Base-by-base conservation (phyloP, 2,797 vertebrate species). In the Etheostoma nigrum region DNA sequence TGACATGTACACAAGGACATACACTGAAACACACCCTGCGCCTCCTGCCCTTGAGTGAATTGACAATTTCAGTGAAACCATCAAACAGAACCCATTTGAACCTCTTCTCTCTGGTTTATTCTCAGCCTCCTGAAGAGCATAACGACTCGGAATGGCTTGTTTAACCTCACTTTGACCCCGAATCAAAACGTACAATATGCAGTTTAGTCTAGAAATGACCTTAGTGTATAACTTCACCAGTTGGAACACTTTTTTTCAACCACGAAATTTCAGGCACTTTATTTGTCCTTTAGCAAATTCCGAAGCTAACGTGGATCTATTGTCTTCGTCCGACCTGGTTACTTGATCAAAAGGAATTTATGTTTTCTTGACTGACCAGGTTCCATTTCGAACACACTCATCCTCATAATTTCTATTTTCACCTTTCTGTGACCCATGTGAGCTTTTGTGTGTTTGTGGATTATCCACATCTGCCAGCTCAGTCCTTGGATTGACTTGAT, bases 91-190 rank as follows among this genome's bases (percentile, higher is more conserved):
- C 58, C 59, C 67, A 62, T 81, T 83, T 82, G 14, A 79, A 47
- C 44, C n/a, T 52, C 51, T 30, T 75, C 25, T 76, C 54, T 49
- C 23, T 19, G 55, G 55, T 60, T 82, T 68, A 51, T 33, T 65
- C 61, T 72, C 40, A 25, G 25, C 58, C 62, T 86, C 27, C 52
- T 6, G 33, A 53, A 58, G 52, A 80, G 25, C n/a, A 49, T 74
- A 81, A 81, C 3, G 15, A 73, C 40, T 33, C 21, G 52, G 19
- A 86, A 75, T 74, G 71, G 36, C 68, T 81, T 63, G 23, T 68
- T 89, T 89, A 84, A 92, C 86, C 85, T 86, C 55, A 49, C 25
- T 45, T 55, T 78, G 79, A 88, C 81, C 83, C 74, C 1, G 1
- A 84, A 59, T 72, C 18, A 77, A 76, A 60, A 72, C 58, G 21